Conservation (phyloP, 2,888 invertebrate species). For the Petrolisthes manimaculis region DNA sequence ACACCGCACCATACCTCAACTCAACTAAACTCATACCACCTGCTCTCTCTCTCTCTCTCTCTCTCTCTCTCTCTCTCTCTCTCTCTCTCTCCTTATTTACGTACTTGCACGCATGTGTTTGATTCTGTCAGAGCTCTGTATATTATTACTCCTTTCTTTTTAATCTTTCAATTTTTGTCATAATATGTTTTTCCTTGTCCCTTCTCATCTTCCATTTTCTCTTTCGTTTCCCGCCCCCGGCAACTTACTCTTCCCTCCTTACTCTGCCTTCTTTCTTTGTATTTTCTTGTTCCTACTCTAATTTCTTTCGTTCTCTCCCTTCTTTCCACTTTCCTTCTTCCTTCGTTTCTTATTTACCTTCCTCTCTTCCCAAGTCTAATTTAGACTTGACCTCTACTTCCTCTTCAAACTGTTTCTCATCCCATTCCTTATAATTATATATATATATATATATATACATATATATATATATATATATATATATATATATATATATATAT, state of each 20-base stretch:
- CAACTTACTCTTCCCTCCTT: background rate
- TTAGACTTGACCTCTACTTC: background rate
- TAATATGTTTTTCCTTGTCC: background rate
- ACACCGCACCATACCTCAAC: background rate
- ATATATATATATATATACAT: constrained; percentile 12
- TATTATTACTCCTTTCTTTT: background rate
- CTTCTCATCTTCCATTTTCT: background rate
- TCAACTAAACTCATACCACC: background rate
- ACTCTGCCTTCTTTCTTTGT: background rate
- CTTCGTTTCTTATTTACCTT: background rate
- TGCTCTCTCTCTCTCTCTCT: background rate
- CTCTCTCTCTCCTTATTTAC: background rate
- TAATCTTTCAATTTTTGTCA: background rate
- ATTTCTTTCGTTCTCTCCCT: background rate
- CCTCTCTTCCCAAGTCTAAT: background rate
- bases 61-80: background rate
- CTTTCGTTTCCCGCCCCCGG: background rate
- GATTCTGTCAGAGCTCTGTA: background rate
- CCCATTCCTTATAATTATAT: background rate
- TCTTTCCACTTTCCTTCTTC: background rate
- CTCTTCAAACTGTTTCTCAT: background rate
- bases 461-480: constrained; percentile 18
- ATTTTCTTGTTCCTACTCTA: background rate
- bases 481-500: constrained; percentile 18
- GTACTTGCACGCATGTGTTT: background rate